These are phyloP conservation scores for Graptemys geographica DNA, from an alignment of 2,797 vertebrate genomes.

Conservation along the genomic window DNA sequence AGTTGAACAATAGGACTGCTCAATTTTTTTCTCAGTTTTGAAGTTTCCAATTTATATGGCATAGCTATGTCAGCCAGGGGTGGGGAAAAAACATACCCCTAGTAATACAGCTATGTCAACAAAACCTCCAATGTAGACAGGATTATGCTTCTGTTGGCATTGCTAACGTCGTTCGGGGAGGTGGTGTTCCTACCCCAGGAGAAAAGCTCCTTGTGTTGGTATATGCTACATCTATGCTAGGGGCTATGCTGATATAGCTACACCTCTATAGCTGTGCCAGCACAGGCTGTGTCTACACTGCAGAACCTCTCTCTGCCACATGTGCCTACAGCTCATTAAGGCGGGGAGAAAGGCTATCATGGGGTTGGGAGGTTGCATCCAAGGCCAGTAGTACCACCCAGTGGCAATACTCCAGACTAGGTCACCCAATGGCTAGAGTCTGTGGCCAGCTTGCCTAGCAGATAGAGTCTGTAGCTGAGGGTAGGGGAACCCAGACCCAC, in stretches of 20 bases:
- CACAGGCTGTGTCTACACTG: too few relatives aligned
- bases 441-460: neutral
- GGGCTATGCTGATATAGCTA: too few relatives aligned
- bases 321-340: neutral
- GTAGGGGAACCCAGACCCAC: neutral
- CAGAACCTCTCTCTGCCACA: neutral
- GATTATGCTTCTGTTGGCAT: too few relatives aligned
- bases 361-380: neutral
- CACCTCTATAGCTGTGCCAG: too few relatives aligned
- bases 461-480: neutral
- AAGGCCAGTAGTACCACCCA: neutral
- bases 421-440: neutral
- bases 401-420: neutral
- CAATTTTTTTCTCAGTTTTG: neutral
- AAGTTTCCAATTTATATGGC: neutral
- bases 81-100: neutral
- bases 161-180: too few relatives aligned
- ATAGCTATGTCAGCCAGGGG: too few relatives aligned
- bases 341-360: neutral
- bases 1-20: neutral
- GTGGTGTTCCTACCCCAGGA: too few relatives aligned
- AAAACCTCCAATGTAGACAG: neutral
- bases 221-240: too few relatives aligned
- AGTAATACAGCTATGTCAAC: neutral
- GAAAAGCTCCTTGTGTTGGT: too few relatives aligned